phyloP scores from a whole-genome alignment of 2,888 invertebrate genomes.

The Seladonia tumulorum region DNA sequence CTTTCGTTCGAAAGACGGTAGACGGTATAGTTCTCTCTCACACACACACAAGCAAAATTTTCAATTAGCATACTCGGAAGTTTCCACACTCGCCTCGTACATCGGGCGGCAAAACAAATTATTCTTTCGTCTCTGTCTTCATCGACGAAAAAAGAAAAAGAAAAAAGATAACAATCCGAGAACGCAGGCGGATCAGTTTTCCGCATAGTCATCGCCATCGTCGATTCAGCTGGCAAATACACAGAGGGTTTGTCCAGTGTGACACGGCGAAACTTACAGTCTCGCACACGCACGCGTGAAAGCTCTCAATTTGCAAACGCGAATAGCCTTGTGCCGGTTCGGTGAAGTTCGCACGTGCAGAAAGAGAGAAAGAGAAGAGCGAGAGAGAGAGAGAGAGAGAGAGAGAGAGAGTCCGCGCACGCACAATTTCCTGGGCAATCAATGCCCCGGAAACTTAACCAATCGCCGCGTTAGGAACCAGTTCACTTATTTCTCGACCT shows the following conservation, averaged over 20 bases:
- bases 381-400: not conserved
- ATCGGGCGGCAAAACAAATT: not conserved
- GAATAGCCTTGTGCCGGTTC: constrained; percentile 43
- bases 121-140: not conserved
- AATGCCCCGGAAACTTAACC: constrained; percentile 82
- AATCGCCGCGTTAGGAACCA: constrained; percentile 75
- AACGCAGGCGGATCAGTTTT: not conserved
- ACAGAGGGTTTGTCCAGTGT: not conserved
- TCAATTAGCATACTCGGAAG: not conserved
- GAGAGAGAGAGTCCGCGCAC: constrained; percentile 58
- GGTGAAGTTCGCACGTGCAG: constrained; percentile 44
- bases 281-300: constrained; percentile 9
- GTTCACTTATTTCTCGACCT: constrained; percentile 78
- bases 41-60: not conserved
- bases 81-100: not conserved
- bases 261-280: not conserved
- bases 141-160: not conserved
- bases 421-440: constrained; percentile 83
- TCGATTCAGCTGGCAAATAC: not conserved
- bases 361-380: not conserved
- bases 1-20: not conserved
- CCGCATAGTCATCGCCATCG: not conserved
- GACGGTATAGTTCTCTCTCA: no score
- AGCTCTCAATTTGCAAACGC: constrained; percentile 50
- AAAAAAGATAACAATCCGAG: not conserved